Evolutionary conservation across 2,797 vertebrate genomes (phyloP).

Genomic region (Hozukius guyotensis): DNA sequence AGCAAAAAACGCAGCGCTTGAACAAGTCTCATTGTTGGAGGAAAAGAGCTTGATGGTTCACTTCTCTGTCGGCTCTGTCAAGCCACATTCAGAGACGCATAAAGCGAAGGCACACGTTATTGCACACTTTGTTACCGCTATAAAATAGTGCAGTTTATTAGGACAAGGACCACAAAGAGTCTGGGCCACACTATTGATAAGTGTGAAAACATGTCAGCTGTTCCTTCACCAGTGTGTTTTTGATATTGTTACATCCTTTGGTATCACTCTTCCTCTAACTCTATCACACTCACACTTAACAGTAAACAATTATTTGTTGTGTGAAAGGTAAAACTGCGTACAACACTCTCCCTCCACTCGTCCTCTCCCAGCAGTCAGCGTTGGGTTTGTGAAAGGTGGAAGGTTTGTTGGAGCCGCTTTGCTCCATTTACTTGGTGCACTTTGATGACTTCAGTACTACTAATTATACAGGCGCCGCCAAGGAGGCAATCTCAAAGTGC

Average conservation of each 20-base stretch:
- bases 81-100: conserved; percentile 12
- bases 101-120: conserved; percentile 9
- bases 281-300: background rate
- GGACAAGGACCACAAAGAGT: conserved; percentile 16
- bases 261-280: background rate
- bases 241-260: background rate
- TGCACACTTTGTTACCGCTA: conserved; percentile 10
- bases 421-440: conserved; percentile 61
- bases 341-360: background rate
- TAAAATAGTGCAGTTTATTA: conserved; percentile 11
- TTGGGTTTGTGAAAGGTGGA: conserved; percentile 31
- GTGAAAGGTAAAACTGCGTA: conserved; percentile 10
- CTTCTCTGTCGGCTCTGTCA: conserved; percentile 30
- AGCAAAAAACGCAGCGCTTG: conserved; percentile 15
- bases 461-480: conserved; percentile 66
- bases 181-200: background rate
- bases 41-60: conserved; percentile 40
- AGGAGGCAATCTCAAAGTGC: conserved; percentile 62
- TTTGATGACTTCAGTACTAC: conserved; percentile 64
- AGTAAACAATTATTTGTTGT: conserved; percentile 1
- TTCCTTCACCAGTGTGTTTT: conserved; percentile 4
- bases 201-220: conserved; percentile 12
- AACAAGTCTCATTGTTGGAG: conserved; percentile 23
- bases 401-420: conserved; percentile 47
- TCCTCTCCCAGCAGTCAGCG: conserved; percentile 5